A percentile compares a stretch with the other conserved stretches of the same genome.
Evolutionary conservation across 2,797 vertebrate genomes (phyloP).

Genomic region (Sebastiscus albofasciatus): DNA sequence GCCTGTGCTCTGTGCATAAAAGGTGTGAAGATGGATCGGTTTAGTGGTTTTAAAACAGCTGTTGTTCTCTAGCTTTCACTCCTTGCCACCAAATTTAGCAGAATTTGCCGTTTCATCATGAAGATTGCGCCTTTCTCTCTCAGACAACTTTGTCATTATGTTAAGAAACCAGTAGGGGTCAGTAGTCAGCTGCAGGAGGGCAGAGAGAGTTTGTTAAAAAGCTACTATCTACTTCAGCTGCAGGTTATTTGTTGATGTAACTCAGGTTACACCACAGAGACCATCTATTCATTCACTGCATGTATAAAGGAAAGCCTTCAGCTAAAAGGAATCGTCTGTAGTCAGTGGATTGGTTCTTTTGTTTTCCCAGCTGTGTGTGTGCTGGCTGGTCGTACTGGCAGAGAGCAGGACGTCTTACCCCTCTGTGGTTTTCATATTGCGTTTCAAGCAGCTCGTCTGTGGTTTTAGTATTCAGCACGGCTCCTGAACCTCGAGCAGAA

Average conservation of each 20-base stretch:
- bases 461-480: conserved; percentile 33
- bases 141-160: conserved; percentile 9
- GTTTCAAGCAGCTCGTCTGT: conserved; percentile 12
- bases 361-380: conserved; percentile 48
- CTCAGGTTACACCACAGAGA: conserved; percentile 26
- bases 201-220: background rate
- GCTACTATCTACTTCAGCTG: conserved; percentile 2
- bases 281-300: background rate
- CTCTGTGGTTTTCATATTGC: conserved; percentile 22
- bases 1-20: background rate
- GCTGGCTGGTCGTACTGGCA: conserved; percentile 2
- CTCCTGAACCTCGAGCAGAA: background rate
- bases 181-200: conserved; percentile 46
- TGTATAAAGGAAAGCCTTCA: background rate
- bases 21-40: background rate
- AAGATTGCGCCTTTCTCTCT: background rate
- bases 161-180: conserved; percentile 66
- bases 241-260: conserved; percentile 17
- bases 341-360: conserved; percentile 16
- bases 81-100: background rate
- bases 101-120: background rate
- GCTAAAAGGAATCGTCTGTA: conserved; percentile 7
- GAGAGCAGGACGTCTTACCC: conserved; percentile 14
- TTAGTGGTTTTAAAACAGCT: background rate
- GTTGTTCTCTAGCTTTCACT: background rate